Evolutionary conservation across 2,113 vertebrate species (phyloP).

Genomic region (Calonectris borealis): DNA sequence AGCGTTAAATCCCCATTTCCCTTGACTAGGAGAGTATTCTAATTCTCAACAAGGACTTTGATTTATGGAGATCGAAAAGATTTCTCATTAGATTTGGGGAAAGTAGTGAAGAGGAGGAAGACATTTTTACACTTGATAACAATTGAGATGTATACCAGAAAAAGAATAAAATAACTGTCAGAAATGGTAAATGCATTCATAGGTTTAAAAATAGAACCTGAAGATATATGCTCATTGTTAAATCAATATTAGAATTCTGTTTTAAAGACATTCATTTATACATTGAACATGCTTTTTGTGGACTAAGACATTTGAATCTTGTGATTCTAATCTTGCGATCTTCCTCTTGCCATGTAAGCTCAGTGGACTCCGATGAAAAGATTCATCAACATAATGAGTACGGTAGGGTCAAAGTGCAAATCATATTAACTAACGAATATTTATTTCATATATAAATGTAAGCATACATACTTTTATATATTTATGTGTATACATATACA

Average conservation of each 20-base stretch:
- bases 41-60: slow-evolving; percentile 2
- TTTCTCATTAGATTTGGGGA: background rate
- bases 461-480: background rate
- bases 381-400: background rate
- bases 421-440: background rate
- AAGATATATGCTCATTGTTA: background rate
- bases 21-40: background rate
- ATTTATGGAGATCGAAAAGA: background rate
- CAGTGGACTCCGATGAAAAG: background rate
- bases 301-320: background rate
- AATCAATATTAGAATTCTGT: background rate
- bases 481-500: background rate
- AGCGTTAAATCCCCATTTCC: background rate
- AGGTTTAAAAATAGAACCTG: background rate
- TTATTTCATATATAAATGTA: background rate
- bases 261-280: background rate
- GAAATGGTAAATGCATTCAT: background rate
- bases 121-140: background rate
- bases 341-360: background rate
- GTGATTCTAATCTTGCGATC: background rate
- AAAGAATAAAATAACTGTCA: slow-evolving; percentile 4
- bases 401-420: background rate
- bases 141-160: background rate
- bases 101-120: background rate
- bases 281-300: background rate